Evolutionary conservation across 2,888 invertebrate species (phyloP).

Genomic region (Imbricaverruca yamaguchii): DNA sequence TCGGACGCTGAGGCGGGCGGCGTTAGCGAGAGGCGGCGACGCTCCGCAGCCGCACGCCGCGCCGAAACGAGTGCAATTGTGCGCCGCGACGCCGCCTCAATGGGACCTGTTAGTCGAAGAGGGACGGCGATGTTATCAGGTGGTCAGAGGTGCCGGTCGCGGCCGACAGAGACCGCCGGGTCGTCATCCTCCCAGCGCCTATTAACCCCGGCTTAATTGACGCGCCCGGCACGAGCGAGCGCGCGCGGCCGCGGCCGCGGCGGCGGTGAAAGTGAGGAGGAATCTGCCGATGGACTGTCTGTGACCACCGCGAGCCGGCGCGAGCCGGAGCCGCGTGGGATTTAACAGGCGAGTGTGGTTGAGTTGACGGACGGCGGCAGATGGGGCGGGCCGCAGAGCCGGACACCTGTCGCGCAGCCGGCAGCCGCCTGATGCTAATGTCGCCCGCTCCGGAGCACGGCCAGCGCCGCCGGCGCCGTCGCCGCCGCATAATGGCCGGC

Average conservation of each 20-base stretch:
- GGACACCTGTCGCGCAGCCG: too few relatives aligned
- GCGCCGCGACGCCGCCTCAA: background rate
- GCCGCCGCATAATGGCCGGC: constrained; percentile 10
- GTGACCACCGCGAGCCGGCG: background rate
- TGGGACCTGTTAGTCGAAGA: constrained; percentile 9
- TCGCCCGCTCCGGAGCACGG: too few relatives aligned
- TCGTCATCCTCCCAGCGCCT: background rate
- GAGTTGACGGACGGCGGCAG: background rate
- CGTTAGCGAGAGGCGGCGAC: background rate
- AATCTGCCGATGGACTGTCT: background rate
- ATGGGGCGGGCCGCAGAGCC: background rate
- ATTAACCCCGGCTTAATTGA: constrained; percentile 1
- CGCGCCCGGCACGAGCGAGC: background rate
- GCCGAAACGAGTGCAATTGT: constrained; percentile 18
- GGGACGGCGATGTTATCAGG: background rate
- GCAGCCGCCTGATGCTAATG: too few relatives aligned
- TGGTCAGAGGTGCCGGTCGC: background rate
- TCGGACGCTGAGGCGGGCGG: background rate
- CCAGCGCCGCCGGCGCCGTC: too few relatives aligned
- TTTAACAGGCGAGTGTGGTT: background rate
- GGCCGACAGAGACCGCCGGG: background rate
- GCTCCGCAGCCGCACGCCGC: background rate
- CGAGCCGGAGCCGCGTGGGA: background rate
- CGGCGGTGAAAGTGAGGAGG: background rate
- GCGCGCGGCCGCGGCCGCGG: background rate